Conservation (phyloP, 2,888 invertebrate genomes). For the Teleiodes luculella region DNA sequence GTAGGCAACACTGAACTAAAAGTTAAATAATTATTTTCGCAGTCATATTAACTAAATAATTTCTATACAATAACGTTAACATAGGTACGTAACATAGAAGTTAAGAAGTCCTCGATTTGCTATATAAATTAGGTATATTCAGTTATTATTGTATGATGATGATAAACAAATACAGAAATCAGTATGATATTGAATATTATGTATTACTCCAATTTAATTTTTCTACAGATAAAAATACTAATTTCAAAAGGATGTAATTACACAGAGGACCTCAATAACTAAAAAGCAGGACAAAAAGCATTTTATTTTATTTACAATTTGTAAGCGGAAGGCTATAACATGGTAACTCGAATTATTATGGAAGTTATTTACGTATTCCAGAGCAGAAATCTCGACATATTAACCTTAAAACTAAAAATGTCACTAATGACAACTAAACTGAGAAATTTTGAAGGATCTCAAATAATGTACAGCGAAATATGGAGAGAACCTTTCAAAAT, state of each 20-base stretch:
- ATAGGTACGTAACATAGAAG: neutral
- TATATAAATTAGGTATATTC: too few species aligned
- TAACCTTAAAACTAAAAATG: slow-evolving; percentile 30
- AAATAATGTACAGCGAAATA: slow-evolving; percentile 60
- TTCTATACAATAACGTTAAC: slow-evolving; percentile 12
- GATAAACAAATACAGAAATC: too few species aligned
- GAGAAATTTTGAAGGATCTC: slow-evolving; percentile 64
- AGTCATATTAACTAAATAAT: slow-evolving; percentile 22
- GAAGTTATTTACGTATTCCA: slow-evolving; percentile 57
- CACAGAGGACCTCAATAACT: slow-evolving; percentile 5
- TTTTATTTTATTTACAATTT: slow-evolving; percentile 61
- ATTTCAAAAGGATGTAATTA: neutral
- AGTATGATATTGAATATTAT: too few species aligned
- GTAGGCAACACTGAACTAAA: slow-evolving; percentile 58
- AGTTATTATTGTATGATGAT: too few species aligned
- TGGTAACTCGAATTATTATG: slow-evolving; percentile 73
- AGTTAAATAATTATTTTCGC: slow-evolving; percentile 17
- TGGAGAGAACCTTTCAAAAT: slow-evolving; percentile 68
- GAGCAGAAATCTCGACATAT: slow-evolving; percentile 35
- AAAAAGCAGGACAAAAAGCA: slow-evolving; percentile 37
- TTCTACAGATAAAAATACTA: too few species aligned
- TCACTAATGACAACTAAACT: slow-evolving; percentile 36
- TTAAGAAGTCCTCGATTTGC: neutral
- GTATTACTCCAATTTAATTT: too few species aligned
- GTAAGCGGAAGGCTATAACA: slow-evolving; percentile 51